Percentiles rank a stretch among this genome's conserved stretches.
These are phyloP conservation scores for Eulimnadia texana DNA, from an alignment of 1,140 invertebrate species.

Conservation along the genomic window DNA sequence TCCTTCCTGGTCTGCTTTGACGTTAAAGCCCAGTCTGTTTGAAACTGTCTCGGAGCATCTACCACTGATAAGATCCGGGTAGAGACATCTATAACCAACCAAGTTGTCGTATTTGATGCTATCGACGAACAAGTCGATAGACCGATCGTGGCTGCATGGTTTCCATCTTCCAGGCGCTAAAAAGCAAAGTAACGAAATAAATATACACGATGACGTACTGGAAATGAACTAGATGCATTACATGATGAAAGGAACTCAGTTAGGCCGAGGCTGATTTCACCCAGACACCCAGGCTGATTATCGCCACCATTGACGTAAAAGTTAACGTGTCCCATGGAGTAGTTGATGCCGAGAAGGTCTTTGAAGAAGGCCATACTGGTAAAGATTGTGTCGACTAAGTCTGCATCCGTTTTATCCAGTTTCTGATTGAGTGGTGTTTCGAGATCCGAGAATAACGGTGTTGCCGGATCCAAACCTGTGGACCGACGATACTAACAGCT, in stretches of 20 bases:
- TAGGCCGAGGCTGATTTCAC: not conserved
- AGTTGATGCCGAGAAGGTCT: not conserved
- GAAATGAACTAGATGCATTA: too few species aligned
- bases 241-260: not conserved
- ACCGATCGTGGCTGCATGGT: not conserved
- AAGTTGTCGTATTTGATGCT: not conserved
- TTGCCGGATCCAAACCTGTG: slow-evolving; percentile 7
- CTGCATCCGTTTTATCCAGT: not conserved
- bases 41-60: not conserved
- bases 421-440: not conserved
- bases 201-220: too few species aligned
- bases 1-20: not conserved
- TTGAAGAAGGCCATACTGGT: not conserved
- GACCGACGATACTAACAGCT: not conserved
- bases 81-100: not conserved
- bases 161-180: not conserved
- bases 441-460: not conserved
- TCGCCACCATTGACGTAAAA: slow-evolving; percentile 3
- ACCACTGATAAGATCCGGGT: not conserved
- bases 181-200: too few species aligned
- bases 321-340: slow-evolving; percentile 2
- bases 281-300: slow-evolving; percentile 2
- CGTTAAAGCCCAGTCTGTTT: not conserved
- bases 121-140: not conserved
- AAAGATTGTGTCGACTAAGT: slow-evolving; percentile 2